Conservation (phyloP, 2,113 vertebrate genomes). For the Nannospalax galili region DNA sequence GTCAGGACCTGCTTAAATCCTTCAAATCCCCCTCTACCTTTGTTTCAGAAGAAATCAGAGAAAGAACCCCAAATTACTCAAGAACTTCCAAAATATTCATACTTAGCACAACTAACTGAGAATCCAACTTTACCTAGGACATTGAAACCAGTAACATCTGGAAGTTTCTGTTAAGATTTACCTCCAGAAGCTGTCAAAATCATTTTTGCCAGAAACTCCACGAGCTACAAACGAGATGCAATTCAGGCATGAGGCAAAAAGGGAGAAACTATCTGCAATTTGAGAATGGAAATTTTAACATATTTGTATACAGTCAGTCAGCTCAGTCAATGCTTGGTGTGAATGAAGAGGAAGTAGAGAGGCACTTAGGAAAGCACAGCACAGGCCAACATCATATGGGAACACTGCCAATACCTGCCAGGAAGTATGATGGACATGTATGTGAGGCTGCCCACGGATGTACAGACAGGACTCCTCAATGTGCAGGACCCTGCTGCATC, state of each 20-base stretch:
- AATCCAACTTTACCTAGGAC: neutral
- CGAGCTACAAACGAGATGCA: neutral
- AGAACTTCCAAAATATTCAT: neutral
- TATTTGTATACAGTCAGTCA: neutral
- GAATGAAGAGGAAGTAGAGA: neutral
- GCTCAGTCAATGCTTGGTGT: neutral
- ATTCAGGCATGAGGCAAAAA: neutral
- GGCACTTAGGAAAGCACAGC: neutral
- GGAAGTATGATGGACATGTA: rapidly evolving
- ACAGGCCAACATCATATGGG: neutral
- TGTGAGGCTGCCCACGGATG: neutral
- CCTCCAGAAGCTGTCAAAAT: neutral
- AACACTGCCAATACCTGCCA: neutral
- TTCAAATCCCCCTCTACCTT: neutral
- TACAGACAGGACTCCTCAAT: neutral
- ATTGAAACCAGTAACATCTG: neutral
- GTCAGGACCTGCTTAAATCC: neutral
- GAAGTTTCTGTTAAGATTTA: neutral
- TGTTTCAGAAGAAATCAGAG: neutral
- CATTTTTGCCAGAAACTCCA: neutral
- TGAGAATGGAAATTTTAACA: neutral
- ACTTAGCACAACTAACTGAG: neutral
- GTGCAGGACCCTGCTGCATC: neutral
- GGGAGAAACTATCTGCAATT: neutral
- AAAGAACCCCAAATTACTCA: neutral